Evolutionary conservation across 92 coral and sea anemone genomes (phyloP).

Genomic region (Epizoanthus illoricatus): DNA sequence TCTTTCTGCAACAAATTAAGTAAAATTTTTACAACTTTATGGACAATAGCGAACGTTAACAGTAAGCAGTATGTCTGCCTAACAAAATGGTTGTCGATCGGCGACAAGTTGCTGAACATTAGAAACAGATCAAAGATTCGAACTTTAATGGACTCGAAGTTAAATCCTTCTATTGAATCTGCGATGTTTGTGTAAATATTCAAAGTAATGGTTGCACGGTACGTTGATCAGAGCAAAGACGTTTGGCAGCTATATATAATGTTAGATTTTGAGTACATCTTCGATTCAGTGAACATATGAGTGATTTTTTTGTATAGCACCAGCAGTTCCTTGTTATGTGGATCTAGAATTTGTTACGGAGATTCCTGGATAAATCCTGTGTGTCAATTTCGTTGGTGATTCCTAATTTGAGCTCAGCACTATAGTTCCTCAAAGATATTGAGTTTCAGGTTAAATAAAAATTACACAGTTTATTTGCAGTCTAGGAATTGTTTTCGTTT

Average conservation of each 20-base stretch:
- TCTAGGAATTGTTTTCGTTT: constrained; percentile 7
- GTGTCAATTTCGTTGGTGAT: not conserved
- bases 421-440: constrained; percentile 12
- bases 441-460: constrained; percentile 6
- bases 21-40: not conserved
- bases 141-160: not conserved
- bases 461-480: constrained; percentile 30
- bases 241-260: not conserved
- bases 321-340: not conserved
- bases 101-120: not conserved
- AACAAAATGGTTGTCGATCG: not conserved
- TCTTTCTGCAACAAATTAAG: not conserved
- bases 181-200: constrained; percentile 1
- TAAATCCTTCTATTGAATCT: constrained; percentile 8
- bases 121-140: not conserved
- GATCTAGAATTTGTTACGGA: not conserved
- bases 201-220: not conserved
- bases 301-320: not conserved
- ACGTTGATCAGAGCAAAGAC: not conserved
- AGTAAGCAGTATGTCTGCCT: not conserved
- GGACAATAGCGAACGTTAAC: not conserved
- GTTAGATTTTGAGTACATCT: not conserved
- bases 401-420: not conserved
- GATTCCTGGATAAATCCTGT: not conserved
- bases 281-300: too few relatives aligned